Base-by-base conservation (phyloP, 2,888 invertebrate genomes). In the Tetranychus truncatus region DNA sequence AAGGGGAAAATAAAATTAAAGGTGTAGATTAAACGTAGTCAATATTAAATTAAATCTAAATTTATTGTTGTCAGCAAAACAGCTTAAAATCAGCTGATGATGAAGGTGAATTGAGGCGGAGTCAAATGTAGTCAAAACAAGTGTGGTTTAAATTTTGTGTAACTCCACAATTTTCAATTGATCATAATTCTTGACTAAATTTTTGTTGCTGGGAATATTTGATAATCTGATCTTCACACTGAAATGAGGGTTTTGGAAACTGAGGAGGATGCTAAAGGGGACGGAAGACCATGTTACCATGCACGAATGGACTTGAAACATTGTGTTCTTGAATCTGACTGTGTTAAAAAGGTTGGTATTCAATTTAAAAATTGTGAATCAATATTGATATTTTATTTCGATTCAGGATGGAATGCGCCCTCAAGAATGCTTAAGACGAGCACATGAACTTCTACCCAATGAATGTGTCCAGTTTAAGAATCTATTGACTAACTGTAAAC, bases 241-340 rank as follows among this genome's bases (percentile, higher is more conserved):
- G 55, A 15, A 66, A 67, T 66, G 44, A 66, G 75, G 18, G 69
- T 69, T 11, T 73, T 20, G 45, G 75, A 75, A 24, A 75, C 75
- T 21, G 67, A 65, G 20, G 73, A 75, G 45, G 75, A 75, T 24
- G 9, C 21, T 11, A 73, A 73, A 75, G 75, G 75, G 11, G 55
- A 55, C 9, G 55, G 55, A 55, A 55, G 55, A 55, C 11, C 55
- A 15, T 55, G 55, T 55, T 55, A 55, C 15, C 11, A 9, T 15
- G 55, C 15, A 15, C 55, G 55, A 55, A 55, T 55, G 55, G 55
- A 55, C 55, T 15, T 55, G 55, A 55, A 55, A 55, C 55, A 55
- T 7, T 55, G 55, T 55, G 55, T 55, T 55, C 55, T 55, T 55
- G 55, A 55, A 15, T 55, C 55, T 15, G 55, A 55, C 6, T 55